Evolutionary conservation across 2,113 vertebrate genomes (phyloP).

Genomic region (Oreocharis arfaki): DNA sequence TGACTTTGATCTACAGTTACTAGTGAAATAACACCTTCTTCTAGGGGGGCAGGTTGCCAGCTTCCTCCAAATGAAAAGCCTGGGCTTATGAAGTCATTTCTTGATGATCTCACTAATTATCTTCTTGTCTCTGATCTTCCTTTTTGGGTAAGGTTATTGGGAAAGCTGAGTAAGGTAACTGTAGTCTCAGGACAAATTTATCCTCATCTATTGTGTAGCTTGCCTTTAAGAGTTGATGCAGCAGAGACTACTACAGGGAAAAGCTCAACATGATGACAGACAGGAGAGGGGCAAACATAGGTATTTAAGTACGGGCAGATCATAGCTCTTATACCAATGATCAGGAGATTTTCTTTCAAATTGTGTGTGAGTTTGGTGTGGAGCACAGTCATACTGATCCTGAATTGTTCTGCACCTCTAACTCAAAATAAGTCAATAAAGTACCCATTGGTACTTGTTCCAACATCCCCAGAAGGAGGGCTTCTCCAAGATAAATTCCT

Average conservation of each 20-base stretch:
- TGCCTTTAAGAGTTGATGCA: neutral
- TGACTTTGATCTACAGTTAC: slow-evolving; percentile 53
- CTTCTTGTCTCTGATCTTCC: slow-evolving; percentile 57
- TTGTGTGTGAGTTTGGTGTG: neutral
- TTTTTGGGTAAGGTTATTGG: slow-evolving; percentile 42
- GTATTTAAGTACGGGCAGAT: neutral
- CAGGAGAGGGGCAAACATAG: neutral
- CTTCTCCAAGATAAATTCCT: neutral
- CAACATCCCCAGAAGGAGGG: neutral
- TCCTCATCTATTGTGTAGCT: neutral
- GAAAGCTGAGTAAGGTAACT: slow-evolving; percentile 49
- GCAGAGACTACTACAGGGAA: neutral
- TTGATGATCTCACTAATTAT: slow-evolving; percentile 57
- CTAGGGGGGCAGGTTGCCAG: slow-evolving; percentile 40
- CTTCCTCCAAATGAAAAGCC: slow-evolving; percentile 46
- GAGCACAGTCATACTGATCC: neutral
- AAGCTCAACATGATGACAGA: neutral
- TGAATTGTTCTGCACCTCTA: neutral
- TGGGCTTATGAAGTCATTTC: slow-evolving; percentile 46
- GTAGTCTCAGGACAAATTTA: slow-evolving; percentile 20
- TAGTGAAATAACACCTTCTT: slow-evolving; percentile 47
- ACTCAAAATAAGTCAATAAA: neutral
- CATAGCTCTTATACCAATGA: neutral
- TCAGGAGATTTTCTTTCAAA: neutral
- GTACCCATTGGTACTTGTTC: neutral